Evolutionary conservation across 64 coral and sea anemone species (phyloP).

Genomic region (Astreopora myriophthalma): DNA sequence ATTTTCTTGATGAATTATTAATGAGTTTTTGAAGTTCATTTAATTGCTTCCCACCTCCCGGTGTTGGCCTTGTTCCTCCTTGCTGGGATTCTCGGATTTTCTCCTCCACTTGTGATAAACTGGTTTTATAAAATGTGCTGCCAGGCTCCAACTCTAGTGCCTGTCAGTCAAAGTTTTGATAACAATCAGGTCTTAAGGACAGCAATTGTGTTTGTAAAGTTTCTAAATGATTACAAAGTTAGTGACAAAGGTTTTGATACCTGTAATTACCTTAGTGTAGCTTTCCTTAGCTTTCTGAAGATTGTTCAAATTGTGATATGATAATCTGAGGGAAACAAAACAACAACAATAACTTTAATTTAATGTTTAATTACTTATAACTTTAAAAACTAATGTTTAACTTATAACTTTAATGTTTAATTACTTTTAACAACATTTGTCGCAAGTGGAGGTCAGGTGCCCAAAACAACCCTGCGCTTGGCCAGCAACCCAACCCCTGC

Average conservation of each 20-base stretch:
- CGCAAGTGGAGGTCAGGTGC: too few relatives aligned
- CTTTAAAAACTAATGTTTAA: too few relatives aligned
- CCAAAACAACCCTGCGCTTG: too few relatives aligned
- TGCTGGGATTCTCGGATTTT: slow-evolving; percentile 47
- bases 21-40: too few relatives aligned
- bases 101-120: slow-evolving; percentile 73
- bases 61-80: neutral
- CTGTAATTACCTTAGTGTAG: slow-evolving; percentile 69
- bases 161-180: slow-evolving; percentile 37
- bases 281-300: slow-evolving; percentile 83
- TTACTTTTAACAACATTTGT: too few relatives aligned
- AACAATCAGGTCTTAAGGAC: too few relatives aligned
- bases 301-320: slow-evolving; percentile 85
- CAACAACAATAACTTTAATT: neutral
- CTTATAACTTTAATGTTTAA: too few relatives aligned
- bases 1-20: too few relatives aligned
- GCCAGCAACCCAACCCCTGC: too few relatives aligned
- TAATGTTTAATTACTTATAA: too few relatives aligned
- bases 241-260: neutral
- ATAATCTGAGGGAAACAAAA: slow-evolving; percentile 60
- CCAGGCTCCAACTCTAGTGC: slow-evolving; percentile 87
- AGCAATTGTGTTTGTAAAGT: too few relatives aligned
- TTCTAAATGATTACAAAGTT: too few relatives aligned
- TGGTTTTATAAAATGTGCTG: slow-evolving; percentile 88
- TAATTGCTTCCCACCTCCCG: neutral